These are phyloP conservation scores for Oryctes rhinoceros DNA, from an alignment of 1,140 invertebrate species.

Conservation along the genomic window DNA sequence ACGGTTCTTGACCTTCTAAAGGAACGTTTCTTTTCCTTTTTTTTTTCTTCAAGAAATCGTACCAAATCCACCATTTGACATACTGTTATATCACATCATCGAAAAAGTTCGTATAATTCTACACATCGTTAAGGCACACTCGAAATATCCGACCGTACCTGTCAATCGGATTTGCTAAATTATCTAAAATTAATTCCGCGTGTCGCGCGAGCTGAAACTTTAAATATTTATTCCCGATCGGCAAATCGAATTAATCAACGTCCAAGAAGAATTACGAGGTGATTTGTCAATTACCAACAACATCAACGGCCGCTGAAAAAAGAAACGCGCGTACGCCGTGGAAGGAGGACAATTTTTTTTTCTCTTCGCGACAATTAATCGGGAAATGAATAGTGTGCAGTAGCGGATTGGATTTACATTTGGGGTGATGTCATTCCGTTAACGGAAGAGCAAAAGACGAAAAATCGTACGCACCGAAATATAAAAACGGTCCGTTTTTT, in stretches of 20 bases:
- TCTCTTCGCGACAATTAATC: neutral
- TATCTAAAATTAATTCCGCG: neutral
- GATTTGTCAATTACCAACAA: slow-evolving; percentile 1
- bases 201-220: neutral
- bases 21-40: too few relatives aligned
- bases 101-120: neutral
- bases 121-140: neutral
- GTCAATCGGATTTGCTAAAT: neutral
- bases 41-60: neutral
- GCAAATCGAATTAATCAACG: neutral
- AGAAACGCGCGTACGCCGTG: neutral
- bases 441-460: neutral
- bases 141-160: neutral
- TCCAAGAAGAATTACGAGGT: slow-evolving; percentile 13
- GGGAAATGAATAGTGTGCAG: neutral
- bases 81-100: neutral
- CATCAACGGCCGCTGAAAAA: neutral
- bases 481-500: neutral
- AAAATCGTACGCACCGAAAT: neutral
- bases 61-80: neutral
- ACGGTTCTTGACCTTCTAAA: neutral
- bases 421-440: neutral
- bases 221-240: neutral
- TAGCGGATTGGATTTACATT: too few relatives aligned
- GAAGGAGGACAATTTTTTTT: slow-evolving; percentile 1